These are phyloP conservation scores for Stegodyphus dumicola DNA, from an alignment of 1,140 invertebrate species.

Conservation along the genomic window DNA sequence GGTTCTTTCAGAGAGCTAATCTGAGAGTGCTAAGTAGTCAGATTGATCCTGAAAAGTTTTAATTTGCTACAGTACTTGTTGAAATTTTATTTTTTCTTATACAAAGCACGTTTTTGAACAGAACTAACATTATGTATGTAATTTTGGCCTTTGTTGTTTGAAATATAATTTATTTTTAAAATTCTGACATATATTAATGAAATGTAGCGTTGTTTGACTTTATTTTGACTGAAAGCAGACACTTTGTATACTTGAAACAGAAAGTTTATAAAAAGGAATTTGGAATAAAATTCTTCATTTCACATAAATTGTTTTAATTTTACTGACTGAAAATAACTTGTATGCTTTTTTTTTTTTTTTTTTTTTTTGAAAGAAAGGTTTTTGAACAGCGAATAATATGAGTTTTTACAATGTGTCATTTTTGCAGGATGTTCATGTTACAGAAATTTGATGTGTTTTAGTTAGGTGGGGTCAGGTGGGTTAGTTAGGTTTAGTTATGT, in stretches of 20 bases:
- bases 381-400: too few species aligned
- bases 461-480: too few species aligned
- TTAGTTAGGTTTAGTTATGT: too few species aligned
- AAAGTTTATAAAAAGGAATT: conserved; percentile 60
- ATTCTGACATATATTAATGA: conserved; percentile 26
- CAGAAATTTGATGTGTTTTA: too few species aligned
- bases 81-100: conserved; percentile 20
- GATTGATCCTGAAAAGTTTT: conserved; percentile 2
- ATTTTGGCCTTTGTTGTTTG: conserved; percentile 50
- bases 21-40: not conserved
- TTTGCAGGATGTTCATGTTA: too few species aligned
- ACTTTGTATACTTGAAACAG: conserved; percentile 60
- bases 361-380: too few species aligned
- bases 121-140: conserved; percentile 55
- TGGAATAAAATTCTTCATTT: conserved; percentile 62
- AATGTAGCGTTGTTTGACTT: conserved; percentile 47
- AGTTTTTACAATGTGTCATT: too few species aligned
- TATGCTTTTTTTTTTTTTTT: too few species aligned
- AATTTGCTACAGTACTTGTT: conserved; percentile 23
- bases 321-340: too few species aligned
- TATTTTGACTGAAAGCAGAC: conserved; percentile 61
- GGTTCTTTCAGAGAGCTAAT: not conserved
- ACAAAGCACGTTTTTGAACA: conserved; percentile 22
- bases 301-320: not conserved
- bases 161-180: conserved; percentile 57